Base-by-base conservation (phyloP, 2,797 vertebrate species). In the Synanceia verrucosa region DNA sequence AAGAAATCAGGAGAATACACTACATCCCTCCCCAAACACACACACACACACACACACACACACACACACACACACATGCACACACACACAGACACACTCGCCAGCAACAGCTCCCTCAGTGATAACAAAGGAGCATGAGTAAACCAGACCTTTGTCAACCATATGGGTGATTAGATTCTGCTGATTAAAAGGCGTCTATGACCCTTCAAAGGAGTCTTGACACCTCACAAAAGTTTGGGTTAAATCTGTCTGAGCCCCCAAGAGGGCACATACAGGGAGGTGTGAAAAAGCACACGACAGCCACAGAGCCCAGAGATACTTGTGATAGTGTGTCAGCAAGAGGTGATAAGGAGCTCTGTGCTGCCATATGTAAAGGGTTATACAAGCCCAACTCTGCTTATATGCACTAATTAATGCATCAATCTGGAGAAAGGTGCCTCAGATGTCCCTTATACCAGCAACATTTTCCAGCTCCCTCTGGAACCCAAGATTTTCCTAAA, bases 121-220 rank as follows among this genome's bases (percentile, higher is more conserved):
- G 83, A 78, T 67, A 86, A 85, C 73, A 86, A 86, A 90, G 79
- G 82, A 79, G 58, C 73, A 71, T 44, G 81, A 88, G 78, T 83
- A 83, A 87, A 79, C 64, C 78, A 86, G 85, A 71, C 80, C 61
- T 87, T 86, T 88, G 86, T 87, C 79, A 89, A 81, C 81, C 90
- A 91, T 88, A 89, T 91, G 90, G 89, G 73, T 89, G 89, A 91
- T 92, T 89, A 91, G 77, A 73, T 61, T 65, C 10, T 72, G 63
- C 79, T 92, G 83, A 91, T 90, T 92, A 91, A 92, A 92, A 89
- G 79, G 56, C 52, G 70, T 86, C 86, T 85, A 46, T 72, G 61
- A 67, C 46, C 41, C 88, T 89, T 92, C 91, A 92, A 91, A 92
- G 72, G 70, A 67, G 77, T 89, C 81, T 83, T 79, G 67, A 91